Evolutionary conservation across 1,140 invertebrate genomes (phyloP).

Genomic region (Holotrichia oblita): DNA sequence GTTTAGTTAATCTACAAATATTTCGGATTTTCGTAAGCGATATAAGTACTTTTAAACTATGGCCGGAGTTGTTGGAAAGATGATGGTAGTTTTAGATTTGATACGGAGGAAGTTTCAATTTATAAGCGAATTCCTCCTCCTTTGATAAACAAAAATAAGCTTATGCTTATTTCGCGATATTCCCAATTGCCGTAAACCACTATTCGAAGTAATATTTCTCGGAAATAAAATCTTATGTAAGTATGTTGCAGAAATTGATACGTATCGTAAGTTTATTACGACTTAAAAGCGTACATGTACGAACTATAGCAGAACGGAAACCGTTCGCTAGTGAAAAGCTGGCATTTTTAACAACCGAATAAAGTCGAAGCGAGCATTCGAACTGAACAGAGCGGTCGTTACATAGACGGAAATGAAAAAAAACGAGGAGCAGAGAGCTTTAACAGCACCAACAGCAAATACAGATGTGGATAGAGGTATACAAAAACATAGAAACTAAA

Average conservation of each 20-base stretch:
- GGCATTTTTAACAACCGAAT: slow-evolving; percentile 4
- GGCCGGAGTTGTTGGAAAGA: too few species aligned
- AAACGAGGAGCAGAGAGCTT: neutral
- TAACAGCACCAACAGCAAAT: neutral
- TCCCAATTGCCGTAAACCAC: too few species aligned
- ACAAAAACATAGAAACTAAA: slow-evolving; percentile 25
- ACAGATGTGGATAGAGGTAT: neutral
- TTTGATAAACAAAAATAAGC: too few species aligned
- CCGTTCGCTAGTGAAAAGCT: neutral
- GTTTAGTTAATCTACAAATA: too few species aligned
- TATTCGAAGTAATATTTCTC: too few species aligned
- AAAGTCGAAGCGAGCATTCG: slow-evolving; percentile 2
- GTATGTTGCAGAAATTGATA: neutral
- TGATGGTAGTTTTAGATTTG: too few species aligned
- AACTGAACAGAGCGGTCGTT: slow-evolving; percentile 10
- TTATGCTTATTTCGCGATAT: too few species aligned
- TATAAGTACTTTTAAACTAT: too few species aligned
- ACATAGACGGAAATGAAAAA: slow-evolving; percentile 25
- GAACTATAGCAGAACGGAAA: neutral
- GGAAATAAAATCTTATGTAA: neutral
- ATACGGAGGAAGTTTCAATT: too few species aligned
- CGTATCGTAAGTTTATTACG: slow-evolving; percentile 19
- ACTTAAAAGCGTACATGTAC: neutral
- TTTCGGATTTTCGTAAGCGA: too few species aligned
- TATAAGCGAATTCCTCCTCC: too few species aligned